phyloP scores from a whole-genome alignment of 2,888 invertebrate genomes.

The Ophraella communa region DNA sequence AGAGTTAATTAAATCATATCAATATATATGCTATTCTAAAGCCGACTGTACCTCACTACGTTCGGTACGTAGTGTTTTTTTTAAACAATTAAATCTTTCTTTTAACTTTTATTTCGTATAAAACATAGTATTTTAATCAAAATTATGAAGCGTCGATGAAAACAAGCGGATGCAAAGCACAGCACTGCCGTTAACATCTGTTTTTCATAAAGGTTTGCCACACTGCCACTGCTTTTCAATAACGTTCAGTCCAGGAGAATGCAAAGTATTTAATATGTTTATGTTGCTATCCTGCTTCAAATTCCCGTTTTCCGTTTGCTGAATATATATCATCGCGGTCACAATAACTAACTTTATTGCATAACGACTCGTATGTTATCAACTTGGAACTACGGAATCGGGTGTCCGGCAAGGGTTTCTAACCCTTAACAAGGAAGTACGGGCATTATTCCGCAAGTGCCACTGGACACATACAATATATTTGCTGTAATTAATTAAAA shows the following conservation, averaged over 20 bases:
- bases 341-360: background rate
- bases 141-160: background rate
- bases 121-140: no score
- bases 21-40: no score
- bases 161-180: no score
- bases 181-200: background rate
- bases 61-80: no score
- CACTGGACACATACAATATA: background rate
- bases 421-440: background rate
- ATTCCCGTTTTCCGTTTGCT: slow-evolving; percentile 4
- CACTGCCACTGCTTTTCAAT: slow-evolving; percentile 3
- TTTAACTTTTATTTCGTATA: no score
- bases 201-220: background rate
- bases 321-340: background rate
- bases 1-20: no score
- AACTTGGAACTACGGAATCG: background rate
- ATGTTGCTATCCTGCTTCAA: background rate
- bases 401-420: background rate
- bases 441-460: background rate
- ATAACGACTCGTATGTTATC: background rate
- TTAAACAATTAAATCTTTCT: no score
- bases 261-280: slow-evolving; percentile 21
- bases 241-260: slow-evolving; percentile 14
- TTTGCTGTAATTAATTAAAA: background rate
- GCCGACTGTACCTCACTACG: no score